Conservation (phyloP, 2,113 vertebrate species). For the Halichoerus grypus region DNA sequence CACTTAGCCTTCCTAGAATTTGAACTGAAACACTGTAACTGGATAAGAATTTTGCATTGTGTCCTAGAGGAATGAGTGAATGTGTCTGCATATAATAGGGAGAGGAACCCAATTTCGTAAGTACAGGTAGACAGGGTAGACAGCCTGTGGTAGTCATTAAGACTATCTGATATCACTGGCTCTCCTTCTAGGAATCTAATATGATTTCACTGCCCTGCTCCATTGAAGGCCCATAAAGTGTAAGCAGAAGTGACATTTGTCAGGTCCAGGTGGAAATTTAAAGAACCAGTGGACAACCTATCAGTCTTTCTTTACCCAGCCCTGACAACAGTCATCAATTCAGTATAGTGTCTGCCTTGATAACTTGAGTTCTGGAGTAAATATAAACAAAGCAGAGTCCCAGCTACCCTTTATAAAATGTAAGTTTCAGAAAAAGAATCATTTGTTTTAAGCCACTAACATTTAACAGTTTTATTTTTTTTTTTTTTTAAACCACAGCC, state of each 20-base stretch:
- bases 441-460: background rate
- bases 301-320: background rate
- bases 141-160: rapidly evolving
- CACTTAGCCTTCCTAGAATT: background rate
- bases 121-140: rapidly evolving
- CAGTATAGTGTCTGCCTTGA: background rate
- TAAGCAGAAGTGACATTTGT: background rate
- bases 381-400: background rate
- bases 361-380: background rate
- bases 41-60: background rate
- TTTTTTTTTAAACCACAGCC: background rate
- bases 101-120: background rate
- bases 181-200: background rate
- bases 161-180: background rate
- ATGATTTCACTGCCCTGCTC: background rate
- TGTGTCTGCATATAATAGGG: background rate
- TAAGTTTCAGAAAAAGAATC: background rate
- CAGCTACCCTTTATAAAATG: background rate
- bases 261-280: background rate
- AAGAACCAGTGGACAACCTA: background rate
- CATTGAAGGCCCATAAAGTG: background rate
- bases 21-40: too few relatives aligned
- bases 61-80: background rate
- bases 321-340: background rate
- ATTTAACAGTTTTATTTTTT: background rate